A percentile compares a stretch with the other conserved stretches of the same genome.
phyloP scores from a whole-genome alignment of 2,888 invertebrate genomes.

The Vanessa cardui region DNA sequence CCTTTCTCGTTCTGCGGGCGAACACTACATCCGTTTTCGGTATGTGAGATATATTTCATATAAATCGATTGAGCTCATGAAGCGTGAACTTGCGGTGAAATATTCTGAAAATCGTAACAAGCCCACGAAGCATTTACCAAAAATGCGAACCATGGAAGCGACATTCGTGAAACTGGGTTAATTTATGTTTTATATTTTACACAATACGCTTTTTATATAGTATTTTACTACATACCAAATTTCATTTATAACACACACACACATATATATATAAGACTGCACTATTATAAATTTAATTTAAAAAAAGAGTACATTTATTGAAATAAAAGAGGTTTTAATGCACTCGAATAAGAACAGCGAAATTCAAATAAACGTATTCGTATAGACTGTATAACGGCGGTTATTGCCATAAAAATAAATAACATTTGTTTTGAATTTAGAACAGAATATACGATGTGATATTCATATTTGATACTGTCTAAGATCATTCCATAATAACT shows the following conservation, averaged over 20 bases:
- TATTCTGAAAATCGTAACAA: constrained; percentile 42
- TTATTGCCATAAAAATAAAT: not conserved
- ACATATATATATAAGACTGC: too few species aligned
- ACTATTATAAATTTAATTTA: too few species aligned
- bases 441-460: not conserved
- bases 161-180: not conserved
- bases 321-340: too few species aligned
- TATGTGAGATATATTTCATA: constrained; percentile 23
- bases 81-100: constrained; percentile 45
- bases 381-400: too few species aligned
- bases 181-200: not conserved
- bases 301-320: too few species aligned
- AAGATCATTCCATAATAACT: constrained; percentile 1
- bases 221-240: not conserved
- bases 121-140: constrained; percentile 29
- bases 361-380: too few species aligned
- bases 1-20: not conserved
- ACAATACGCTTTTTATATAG: not conserved
- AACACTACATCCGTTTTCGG: not conserved
- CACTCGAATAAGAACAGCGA: too few species aligned
- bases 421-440: not conserved
- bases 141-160: constrained; percentile 33
- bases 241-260: too few species aligned
- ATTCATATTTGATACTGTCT: not conserved
- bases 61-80: constrained; percentile 37